Conservation (phyloP, 2,113 vertebrate species). For the Podarcis muralis region DNA sequence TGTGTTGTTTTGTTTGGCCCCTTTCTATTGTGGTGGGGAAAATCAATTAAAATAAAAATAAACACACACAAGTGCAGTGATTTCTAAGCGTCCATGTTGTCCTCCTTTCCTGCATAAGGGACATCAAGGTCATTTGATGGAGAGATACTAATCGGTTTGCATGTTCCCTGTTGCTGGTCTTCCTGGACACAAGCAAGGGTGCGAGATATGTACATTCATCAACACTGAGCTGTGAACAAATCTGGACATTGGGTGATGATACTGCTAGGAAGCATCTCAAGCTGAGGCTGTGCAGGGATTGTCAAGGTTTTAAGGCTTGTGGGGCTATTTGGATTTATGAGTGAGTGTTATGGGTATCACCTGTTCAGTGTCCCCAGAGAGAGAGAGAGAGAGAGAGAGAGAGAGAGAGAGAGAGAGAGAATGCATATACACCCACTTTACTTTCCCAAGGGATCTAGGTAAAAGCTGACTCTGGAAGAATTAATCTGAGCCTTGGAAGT, state of each 20-base stretch:
- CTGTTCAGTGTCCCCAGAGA: no score
- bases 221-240: not conserved
- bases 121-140: constrained; percentile 52
- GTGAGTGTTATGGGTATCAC: no score
- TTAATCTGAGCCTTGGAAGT: not conserved
- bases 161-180: constrained; percentile 50
- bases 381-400: no score
- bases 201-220: accelerated
- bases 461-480: no score
- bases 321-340: no score
- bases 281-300: not conserved
- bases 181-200: not conserved
- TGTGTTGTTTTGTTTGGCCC: constrained; percentile 65
- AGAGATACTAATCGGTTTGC: constrained; percentile 57
- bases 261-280: not conserved
- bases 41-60: constrained; percentile 74
- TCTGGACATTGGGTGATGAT: not conserved
- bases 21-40: constrained; percentile 58
- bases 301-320: no score
- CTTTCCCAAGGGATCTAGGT: no score
- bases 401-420: no score
- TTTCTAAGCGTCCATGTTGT: not conserved
- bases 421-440: no score
- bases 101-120: not conserved
- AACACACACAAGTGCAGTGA: constrained; percentile 49